Evolutionary conservation across 1,140 invertebrate genomes (phyloP).

Genomic region (Zaprionus tsacasi): DNA sequence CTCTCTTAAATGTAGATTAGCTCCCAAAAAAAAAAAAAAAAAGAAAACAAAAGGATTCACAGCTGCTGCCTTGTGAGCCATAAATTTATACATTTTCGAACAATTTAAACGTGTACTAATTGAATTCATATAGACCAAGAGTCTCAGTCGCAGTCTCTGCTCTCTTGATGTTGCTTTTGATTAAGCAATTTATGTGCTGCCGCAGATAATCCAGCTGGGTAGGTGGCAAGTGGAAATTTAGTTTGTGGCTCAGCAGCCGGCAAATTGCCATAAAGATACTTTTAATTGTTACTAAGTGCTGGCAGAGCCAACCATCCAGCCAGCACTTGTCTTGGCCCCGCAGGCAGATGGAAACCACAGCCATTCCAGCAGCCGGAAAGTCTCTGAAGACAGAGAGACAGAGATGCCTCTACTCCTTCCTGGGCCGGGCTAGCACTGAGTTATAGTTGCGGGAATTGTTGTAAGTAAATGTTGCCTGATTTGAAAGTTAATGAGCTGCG

Average conservation of each 20-base stretch:
- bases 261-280: conserved; percentile 59
- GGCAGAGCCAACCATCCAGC: neutral
- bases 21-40: conserved; percentile 1
- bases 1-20: conserved; percentile 45
- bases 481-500: conserved; percentile 55
- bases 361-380: conserved; percentile 10
- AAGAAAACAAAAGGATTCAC: conserved; percentile 30
- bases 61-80: conserved; percentile 29
- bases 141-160: neutral
- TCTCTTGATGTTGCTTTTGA: conserved; percentile 32
- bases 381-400: conserved; percentile 26
- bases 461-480: conserved; percentile 41
- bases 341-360: conserved; percentile 29
- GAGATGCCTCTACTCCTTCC: conserved; percentile 1
- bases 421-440: conserved; percentile 1
- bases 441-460: conserved; percentile 55
- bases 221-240: conserved; percentile 40
- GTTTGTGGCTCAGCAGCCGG: conserved; percentile 48
- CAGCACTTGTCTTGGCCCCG: neutral
- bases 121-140: conserved; percentile 36
- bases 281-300: conserved; percentile 57
- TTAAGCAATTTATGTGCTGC: conserved; percentile 44
- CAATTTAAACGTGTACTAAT: conserved; percentile 43
- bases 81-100: conserved; percentile 18
- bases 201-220: conserved; percentile 33